Conservation (phyloP, 2,797 vertebrate genomes). For the Amazonetta brasiliensis region DNA sequence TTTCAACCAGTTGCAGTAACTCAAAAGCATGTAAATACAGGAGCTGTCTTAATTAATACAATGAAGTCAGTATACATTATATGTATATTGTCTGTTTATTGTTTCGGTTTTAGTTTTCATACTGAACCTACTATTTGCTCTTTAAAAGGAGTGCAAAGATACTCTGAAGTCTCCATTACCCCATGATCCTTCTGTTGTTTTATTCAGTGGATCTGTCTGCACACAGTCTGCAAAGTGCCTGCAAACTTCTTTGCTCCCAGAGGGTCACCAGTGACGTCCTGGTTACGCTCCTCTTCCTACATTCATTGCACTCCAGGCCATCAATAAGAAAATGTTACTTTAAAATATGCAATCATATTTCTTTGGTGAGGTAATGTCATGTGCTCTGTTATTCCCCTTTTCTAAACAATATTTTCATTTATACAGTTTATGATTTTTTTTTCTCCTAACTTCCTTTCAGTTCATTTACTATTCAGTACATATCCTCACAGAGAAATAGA, state of each 20-base stretch:
- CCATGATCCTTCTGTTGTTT: fast-evolving
- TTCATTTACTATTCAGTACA: neutral
- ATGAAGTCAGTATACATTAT: neutral
- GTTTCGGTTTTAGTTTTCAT: neutral
- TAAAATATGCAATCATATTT: neutral
- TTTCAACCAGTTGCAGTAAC: neutral
- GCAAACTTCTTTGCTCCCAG: neutral
- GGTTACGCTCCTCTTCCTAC: neutral
- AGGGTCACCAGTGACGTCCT: neutral
- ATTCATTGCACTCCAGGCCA: neutral
- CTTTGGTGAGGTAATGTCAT: neutral
- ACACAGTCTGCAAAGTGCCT: neutral
- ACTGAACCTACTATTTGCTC: neutral
- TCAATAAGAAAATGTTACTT: neutral
- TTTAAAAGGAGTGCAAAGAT: neutral
- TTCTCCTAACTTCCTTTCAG: neutral
- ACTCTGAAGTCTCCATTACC: neutral
- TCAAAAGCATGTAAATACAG: neutral
- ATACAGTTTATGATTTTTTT: neutral
- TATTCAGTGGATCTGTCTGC: neutral
- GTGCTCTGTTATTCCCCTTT: neutral
- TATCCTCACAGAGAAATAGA: neutral
- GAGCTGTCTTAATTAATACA: neutral
- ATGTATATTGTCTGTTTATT: neutral
- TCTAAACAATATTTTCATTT: neutral